These are phyloP conservation scores for Rhinatrema bivittatum DNA, from an alignment of 2,797 vertebrate genomes.

Conservation along the genomic window DNA sequence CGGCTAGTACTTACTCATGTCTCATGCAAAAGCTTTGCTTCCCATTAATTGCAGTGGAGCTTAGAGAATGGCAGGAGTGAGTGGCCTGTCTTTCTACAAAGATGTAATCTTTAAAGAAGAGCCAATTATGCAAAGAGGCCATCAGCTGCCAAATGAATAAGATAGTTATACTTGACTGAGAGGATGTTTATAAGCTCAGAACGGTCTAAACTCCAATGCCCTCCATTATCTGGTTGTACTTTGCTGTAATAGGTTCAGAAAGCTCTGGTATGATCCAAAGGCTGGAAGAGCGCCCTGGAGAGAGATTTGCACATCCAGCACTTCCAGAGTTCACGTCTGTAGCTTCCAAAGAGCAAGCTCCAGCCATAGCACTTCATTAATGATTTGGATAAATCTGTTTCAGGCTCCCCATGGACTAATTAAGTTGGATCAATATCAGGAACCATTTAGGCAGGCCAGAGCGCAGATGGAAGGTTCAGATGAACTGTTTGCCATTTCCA, in stretches of 20 bases:
- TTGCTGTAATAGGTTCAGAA: conserved; percentile 6
- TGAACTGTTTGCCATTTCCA: too few species aligned
- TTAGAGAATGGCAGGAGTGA: not conserved
- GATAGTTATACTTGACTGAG: conserved; percentile 3
- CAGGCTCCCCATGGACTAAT: not conserved
- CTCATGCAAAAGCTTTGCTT: too few species aligned
- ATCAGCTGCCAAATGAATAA: conserved; percentile 17
- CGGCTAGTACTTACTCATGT: too few species aligned
- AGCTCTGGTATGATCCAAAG: rapidly evolving
- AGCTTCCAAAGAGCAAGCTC: not conserved
- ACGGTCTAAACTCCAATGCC: too few species aligned
- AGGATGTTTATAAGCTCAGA: conserved; percentile 1
- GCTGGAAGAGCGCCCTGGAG: not conserved
- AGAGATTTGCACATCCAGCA: not conserved
- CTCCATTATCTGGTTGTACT: conserved; percentile 1
- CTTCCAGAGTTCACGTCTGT: rapidly evolving
- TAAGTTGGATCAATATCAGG: not conserved
- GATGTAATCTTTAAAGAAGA: conserved; percentile 2
- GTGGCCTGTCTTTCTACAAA: not conserved
- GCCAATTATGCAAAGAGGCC: conserved; percentile 13
- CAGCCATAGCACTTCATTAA: not conserved
- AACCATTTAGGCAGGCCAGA: not conserved
- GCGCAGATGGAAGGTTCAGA: too few species aligned
- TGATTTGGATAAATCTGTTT: not conserved
- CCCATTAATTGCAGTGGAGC: not conserved